Conservation (phyloP, 2,113 vertebrate genomes). For the Cichladusa arquata region DNA sequence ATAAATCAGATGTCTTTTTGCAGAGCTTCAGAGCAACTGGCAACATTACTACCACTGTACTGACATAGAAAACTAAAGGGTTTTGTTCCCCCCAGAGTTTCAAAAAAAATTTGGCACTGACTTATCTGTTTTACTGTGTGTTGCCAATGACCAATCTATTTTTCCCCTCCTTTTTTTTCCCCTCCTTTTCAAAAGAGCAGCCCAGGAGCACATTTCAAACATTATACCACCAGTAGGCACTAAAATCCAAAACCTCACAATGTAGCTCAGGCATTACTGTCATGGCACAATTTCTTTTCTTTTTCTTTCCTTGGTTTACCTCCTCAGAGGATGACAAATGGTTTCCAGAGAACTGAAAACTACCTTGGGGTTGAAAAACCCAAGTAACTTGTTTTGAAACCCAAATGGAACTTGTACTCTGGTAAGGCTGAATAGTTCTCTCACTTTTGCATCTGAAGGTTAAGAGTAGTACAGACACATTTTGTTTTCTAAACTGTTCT, state of each 20-base stretch:
- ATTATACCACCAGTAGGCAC: not conserved
- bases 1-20: not conserved
- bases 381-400: not conserved
- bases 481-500: not conserved
- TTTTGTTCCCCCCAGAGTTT: not conserved
- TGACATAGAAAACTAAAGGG: not conserved
- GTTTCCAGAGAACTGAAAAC: not conserved
- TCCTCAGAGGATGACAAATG: not conserved
- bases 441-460: not conserved
- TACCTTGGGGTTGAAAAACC: not conserved
- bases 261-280: not conserved
- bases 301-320: not conserved
- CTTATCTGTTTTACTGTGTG: not conserved
- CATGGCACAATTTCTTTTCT: not conserved
- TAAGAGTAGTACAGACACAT: not conserved
- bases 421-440: not conserved
- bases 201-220: not conserved
- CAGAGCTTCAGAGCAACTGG: not conserved
- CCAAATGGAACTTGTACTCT: not conserved
- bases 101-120: not conserved
- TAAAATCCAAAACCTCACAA: not conserved
- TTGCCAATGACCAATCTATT: not conserved
- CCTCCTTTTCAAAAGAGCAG: not conserved
- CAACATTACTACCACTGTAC: not conserved
- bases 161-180: rapidly evolving